These are phyloP conservation scores for Parotocinclus haroldoi DNA, from an alignment of 2,797 vertebrate species.

Conservation along the genomic window DNA sequence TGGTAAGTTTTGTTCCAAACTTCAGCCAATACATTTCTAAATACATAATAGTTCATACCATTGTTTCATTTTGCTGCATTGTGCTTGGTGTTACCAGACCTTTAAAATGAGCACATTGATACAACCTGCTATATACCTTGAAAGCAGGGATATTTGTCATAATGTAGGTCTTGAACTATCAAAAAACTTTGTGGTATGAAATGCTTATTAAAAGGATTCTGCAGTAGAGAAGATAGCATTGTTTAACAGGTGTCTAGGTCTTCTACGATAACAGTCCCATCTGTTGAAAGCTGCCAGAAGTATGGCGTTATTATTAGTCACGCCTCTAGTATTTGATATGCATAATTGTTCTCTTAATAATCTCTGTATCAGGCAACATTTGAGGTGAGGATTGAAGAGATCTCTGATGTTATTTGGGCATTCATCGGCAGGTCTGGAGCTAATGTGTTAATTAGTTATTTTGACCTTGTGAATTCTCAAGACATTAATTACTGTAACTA, in stretches of 20 bases:
- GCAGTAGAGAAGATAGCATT: conserved; percentile 21
- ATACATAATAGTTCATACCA: no score
- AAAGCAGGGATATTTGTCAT: no score
- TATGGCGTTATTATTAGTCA: conserved; percentile 39
- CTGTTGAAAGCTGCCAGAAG: conserved; percentile 36
- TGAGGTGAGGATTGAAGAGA: conserved; percentile 19
- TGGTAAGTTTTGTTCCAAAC: no score
- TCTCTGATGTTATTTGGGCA: conserved; percentile 11
- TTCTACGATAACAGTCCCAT: conserved; percentile 38
- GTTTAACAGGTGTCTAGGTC: conserved; percentile 30
- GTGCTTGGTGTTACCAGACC: no score
- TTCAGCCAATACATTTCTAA: no score
- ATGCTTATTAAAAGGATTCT: not conserved
- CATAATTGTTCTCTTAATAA: conserved; percentile 39
- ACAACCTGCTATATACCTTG: no score
- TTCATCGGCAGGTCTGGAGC: conserved; percentile 12
- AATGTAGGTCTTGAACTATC: no score
- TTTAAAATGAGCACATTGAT: no score
- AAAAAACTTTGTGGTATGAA: no score
- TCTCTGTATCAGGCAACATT: conserved; percentile 33
- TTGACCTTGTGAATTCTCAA: conserved; percentile 22
- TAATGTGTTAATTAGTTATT: conserved; percentile 27
- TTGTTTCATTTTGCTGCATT: no score
- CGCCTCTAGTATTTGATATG: conserved; percentile 37
- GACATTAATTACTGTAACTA: conserved; percentile 17